Conservation (phyloP, 2,888 invertebrate genomes). For the Limnephilus rhombicus region DNA sequence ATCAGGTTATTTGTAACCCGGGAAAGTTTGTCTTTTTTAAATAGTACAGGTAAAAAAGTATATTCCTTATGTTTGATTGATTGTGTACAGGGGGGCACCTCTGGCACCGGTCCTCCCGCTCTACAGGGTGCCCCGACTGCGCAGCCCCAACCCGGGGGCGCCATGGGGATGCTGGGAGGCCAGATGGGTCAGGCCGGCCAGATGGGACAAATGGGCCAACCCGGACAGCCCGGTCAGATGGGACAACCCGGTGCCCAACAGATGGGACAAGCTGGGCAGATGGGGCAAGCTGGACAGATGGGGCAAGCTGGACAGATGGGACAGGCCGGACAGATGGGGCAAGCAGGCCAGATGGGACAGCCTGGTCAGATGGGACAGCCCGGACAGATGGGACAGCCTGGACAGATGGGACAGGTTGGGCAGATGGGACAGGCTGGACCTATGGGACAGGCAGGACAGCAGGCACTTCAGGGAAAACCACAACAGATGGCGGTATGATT, state of each 20-base stretch:
- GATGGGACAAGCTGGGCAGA: constrained; percentile 67
- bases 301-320: constrained; percentile 68
- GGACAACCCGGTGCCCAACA: constrained; percentile 68
- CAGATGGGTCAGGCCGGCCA: constrained; percentile 70
- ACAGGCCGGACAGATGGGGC: constrained; percentile 70
- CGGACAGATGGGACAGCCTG: constrained; percentile 69
- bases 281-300: constrained; percentile 67
- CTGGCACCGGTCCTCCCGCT: constrained; percentile 70
- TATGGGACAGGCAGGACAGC: constrained; percentile 66
- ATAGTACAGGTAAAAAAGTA: no score
- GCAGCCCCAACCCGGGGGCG: constrained; percentile 66
- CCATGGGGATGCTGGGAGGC: constrained; percentile 74
- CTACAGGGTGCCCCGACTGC: constrained; percentile 68
- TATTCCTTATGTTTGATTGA: background rate
- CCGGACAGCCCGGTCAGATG: constrained; percentile 67
- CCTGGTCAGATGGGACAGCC: constrained; percentile 68
- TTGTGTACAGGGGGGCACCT: constrained; percentile 67
- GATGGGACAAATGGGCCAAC: constrained; percentile 77
- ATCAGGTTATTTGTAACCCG: no score
- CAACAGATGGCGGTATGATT: constrained; percentile 67
- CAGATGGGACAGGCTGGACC: constrained; percentile 61
- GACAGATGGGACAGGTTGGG: constrained; percentile 56
- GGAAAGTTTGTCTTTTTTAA: no score
- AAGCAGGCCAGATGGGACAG: constrained; percentile 60
- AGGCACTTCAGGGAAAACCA: constrained; percentile 55